These are phyloP conservation scores for Mesocentrotus franciscanus DNA, from an alignment of 53 echinoderm and acorn worm species.

Conservation along the genomic window DNA sequence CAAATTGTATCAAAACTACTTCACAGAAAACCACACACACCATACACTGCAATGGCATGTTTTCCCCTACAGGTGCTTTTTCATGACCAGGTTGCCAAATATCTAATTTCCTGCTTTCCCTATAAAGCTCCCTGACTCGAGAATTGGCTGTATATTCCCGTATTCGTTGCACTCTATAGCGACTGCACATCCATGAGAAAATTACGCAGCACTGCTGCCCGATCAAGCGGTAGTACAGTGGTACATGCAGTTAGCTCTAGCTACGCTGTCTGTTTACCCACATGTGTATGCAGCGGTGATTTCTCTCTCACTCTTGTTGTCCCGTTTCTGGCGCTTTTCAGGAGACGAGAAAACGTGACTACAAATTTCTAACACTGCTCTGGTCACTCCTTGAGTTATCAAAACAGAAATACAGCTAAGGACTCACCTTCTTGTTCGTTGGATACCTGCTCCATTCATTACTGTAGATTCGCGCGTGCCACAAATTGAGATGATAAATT, in stretches of 20 bases:
- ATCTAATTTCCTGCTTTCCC: conserved; percentile 42
- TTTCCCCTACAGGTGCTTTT: not conserved
- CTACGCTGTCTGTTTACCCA: not conserved
- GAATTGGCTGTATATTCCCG: not conserved
- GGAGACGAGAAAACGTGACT: not conserved
- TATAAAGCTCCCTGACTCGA: conserved; percentile 15
- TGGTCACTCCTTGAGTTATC: not conserved
- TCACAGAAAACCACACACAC: not conserved
- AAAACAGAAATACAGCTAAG: not conserved
- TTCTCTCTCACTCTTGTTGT: not conserved
- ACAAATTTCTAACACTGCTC: not conserved
- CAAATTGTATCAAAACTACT: too few relatives aligned
- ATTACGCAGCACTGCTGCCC: not conserved
- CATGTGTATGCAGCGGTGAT: not conserved
- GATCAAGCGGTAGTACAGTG: too few relatives aligned
- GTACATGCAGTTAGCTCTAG: not conserved
- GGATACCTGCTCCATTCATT: not conserved
- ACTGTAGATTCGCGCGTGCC: not conserved
- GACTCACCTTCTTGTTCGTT: not conserved
- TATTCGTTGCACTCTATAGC: too few relatives aligned
- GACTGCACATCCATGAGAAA: not conserved
- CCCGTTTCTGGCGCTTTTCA: not conserved
- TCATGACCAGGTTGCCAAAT: not conserved
- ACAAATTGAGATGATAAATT: not conserved
- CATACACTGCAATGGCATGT: not conserved